phyloP scores from a whole-genome alignment of 2,888 invertebrate species.

The Cephus runcator region DNA sequence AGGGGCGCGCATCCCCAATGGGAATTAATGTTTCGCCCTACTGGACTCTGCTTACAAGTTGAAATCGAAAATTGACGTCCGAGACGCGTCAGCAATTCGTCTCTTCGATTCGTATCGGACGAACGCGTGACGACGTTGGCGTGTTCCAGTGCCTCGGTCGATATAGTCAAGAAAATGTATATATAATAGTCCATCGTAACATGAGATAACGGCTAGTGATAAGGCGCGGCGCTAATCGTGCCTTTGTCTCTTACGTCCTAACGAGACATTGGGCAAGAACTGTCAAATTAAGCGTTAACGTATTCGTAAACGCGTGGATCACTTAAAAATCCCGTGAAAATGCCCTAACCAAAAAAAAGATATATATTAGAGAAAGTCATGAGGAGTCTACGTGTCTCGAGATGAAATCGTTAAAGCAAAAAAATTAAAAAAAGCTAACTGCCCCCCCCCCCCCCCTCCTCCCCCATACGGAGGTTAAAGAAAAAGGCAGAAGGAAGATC shows the following conservation, averaged over 20 bases:
- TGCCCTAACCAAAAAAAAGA: neutral
- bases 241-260: constrained; percentile 5
- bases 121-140: neutral
- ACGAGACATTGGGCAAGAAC: constrained; percentile 18
- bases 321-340: neutral
- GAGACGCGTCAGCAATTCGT: neutral
- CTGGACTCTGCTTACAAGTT: neutral
- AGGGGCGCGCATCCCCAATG: neutral
- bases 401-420: neutral
- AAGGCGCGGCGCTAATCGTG: neutral
- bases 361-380: neutral
- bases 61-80: neutral
- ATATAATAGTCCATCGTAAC: neutral
- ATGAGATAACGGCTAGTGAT: neutral
- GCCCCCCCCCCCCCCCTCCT: neutral
- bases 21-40: neutral
- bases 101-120: neutral
- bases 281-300: constrained; percentile 1
- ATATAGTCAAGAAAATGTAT: neutral
- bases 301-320: neutral
- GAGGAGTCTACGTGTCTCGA: neutral
- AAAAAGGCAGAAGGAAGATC: neutral
- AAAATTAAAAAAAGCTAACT: neutral
- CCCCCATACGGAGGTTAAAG: neutral
- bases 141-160: neutral